A percentile compares a stretch with the other conserved stretches of the same genome.
Conservation (phyloP, 2,888 invertebrate genomes). For the Hydrotaea cyrtoneurina region DNA sequence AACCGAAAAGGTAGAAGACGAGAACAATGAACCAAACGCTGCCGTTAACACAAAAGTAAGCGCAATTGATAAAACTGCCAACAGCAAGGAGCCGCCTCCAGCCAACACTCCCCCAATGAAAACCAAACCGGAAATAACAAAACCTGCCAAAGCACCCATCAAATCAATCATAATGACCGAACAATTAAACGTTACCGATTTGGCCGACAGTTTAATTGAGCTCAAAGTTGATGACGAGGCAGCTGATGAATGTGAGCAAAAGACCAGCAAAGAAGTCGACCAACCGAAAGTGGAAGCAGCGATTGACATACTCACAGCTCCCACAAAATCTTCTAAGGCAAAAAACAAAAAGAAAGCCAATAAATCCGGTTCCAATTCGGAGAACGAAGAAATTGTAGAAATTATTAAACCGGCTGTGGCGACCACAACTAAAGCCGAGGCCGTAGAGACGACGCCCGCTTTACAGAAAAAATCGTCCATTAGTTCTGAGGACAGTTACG, state of each 20-base stretch:
- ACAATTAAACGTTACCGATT: conserved; percentile 64
- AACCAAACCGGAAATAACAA: not conserved
- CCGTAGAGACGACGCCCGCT: not conserved
- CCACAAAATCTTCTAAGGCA: conserved; percentile 9
- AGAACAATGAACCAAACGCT: not conserved
- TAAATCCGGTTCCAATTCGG: conserved; percentile 50
- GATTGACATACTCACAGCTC: conserved; percentile 9
- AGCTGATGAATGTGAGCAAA: not conserved
- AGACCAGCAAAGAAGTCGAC: not conserved
- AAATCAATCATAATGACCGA: conserved; percentile 49
- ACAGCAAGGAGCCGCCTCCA: conserved; percentile 25
- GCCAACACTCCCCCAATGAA: not conserved
- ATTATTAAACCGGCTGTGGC: not conserved
- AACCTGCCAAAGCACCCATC: not conserved
- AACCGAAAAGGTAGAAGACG: not conserved
- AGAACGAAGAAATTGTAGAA: conserved; percentile 47
- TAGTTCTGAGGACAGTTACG: conserved; percentile 41
- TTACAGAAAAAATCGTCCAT: conserved; percentile 29
- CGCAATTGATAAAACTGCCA: conserved; percentile 60
- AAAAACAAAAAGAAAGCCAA: conserved; percentile 50
- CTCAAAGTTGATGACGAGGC: conserved; percentile 27
- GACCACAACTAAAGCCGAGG: not conserved
- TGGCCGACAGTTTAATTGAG: conserved; percentile 67
- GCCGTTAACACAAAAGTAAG: conserved; percentile 38
- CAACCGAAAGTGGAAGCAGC: not conserved